These are phyloP conservation scores for Euproctis similis DNA, from an alignment of 2,888 invertebrate genomes.

Conservation along the genomic window DNA sequence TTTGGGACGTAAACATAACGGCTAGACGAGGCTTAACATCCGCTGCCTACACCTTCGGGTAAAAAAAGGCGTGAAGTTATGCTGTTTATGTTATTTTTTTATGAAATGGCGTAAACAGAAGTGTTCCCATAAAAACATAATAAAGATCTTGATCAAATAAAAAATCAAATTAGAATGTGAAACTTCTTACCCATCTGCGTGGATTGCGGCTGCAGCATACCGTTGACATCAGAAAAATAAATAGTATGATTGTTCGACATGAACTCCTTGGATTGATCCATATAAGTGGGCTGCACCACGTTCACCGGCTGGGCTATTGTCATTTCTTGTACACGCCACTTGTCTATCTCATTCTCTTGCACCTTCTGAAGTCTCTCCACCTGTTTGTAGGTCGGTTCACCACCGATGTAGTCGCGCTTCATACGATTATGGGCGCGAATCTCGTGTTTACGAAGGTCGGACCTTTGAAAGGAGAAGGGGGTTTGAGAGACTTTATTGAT, in stretches of 20 bases:
- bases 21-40: no score
- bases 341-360: slow-evolving; percentile 32
- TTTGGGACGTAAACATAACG: no score
- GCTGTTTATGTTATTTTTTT: no score
- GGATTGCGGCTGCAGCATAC: slow-evolving; percentile 44
- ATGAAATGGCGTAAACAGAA: no score
- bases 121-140: no score
- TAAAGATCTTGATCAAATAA: no score
- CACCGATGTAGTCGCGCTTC: slow-evolving; percentile 65
- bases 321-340: slow-evolving; percentile 28
- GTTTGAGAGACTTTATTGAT: no score
- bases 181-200: slow-evolving; percentile 39
- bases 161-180: background rate
- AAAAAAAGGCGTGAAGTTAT: no score
- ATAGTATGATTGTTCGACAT: slow-evolving; percentile 42
- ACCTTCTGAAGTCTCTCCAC: slow-evolving; percentile 55
- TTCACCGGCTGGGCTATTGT: slow-evolving; percentile 23
- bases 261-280: slow-evolving; percentile 49
- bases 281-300: slow-evolving; percentile 40
- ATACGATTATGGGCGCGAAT: slow-evolving; percentile 60
- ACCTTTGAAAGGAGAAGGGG: no score
- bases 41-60: no score
- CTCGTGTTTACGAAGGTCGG: slow-evolving; percentile 67
- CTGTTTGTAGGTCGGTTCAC: slow-evolving; percentile 64
- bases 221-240: slow-evolving; percentile 53